These are phyloP conservation scores for Drosophila gaucha DNA, from an alignment of 2,888 invertebrate genomes.

Conservation along the genomic window DNA sequence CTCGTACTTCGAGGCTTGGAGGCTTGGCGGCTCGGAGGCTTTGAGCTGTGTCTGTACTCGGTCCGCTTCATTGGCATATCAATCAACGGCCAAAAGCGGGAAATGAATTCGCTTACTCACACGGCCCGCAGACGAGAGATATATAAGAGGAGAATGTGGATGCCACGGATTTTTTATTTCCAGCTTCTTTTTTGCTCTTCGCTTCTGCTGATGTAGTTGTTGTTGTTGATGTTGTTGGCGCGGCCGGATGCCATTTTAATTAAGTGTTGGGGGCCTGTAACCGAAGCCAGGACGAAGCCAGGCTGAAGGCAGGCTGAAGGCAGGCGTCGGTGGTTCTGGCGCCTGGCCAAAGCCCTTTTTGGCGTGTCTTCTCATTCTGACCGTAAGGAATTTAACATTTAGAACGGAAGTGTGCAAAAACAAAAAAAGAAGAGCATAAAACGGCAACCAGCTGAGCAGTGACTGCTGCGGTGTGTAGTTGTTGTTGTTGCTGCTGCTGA, in stretches of 20 bases:
- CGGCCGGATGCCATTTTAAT: slow-evolving; percentile 74
- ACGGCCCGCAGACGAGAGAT: slow-evolving; percentile 39
- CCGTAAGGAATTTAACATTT: slow-evolving; percentile 62
- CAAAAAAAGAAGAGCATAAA: slow-evolving; percentile 11
- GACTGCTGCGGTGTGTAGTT: slow-evolving; percentile 46
- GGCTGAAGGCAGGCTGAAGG: neutral
- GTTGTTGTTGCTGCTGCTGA: slow-evolving; percentile 1
- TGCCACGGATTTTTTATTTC: slow-evolving; percentile 27
- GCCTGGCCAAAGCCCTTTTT: slow-evolving; percentile 51
- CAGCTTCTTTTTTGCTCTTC: slow-evolving; percentile 8
- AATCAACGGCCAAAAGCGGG: slow-evolving; percentile 73
- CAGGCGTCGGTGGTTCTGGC: slow-evolving; percentile 43
- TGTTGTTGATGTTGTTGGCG: slow-evolving; percentile 39
- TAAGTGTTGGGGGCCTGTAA: slow-evolving; percentile 69
- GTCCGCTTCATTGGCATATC: slow-evolving; percentile 73
- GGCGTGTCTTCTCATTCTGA: slow-evolving; percentile 49
- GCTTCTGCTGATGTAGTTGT: slow-evolving; percentile 20
- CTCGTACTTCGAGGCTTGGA: slow-evolving; percentile 27
- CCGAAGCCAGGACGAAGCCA: slow-evolving; percentile 35
- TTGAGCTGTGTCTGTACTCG: slow-evolving; percentile 48
- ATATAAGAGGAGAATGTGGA: slow-evolving; percentile 32
- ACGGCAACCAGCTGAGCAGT: slow-evolving; percentile 35
- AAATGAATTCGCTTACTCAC: slow-evolving; percentile 77
- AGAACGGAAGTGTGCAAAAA: slow-evolving; percentile 50
- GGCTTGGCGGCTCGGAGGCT: slow-evolving; percentile 10